Evolutionary conservation across 2,797 vertebrate species (phyloP), one percentile per base, ranked within the genome.

Genomic region (Poecilia picta): DNA sequence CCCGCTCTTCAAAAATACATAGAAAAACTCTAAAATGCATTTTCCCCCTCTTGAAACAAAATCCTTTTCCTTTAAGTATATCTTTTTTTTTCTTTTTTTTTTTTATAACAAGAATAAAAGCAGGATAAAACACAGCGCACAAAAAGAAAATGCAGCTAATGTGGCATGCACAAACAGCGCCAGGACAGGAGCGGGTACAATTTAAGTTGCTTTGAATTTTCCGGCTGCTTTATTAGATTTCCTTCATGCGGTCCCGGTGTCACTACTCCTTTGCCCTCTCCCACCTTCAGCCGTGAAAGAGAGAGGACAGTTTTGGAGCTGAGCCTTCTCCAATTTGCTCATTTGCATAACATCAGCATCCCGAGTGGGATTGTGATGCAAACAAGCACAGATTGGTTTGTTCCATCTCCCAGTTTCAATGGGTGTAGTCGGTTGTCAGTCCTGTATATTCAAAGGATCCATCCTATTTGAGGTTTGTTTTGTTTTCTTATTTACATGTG

Each of bases 261-360:
- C 92, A 89, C 86, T 85, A 81, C 91, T 91, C 90, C 88, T 78
- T 84, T 90, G 78, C 88, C 91, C 59, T 92, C 83, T 89, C 87
- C 82, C 89, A 82, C 89, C 89, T 89, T 89, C 82, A 81, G 81
- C 89, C 70, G 84, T 84, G 90, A 89, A 91, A 90, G 87, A 79
- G 88, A 91, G 88, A 90, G 89, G 93, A 92, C 86, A 85, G 91
- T 91, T 93, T 94, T 83, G 74, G 85, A 88, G 83, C 91, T 85
- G 91, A 92, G 88, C 86, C 86, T 89, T 90, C 91, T 88, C 87
- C 83, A 75, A 84, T 31, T 89, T 82, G 74, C 85, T 94, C 93
- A 96, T 96, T 96, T 95, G 93, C 95, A 96, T 96, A 94, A 95
- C 94, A 95, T 94, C 94, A 94, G 90, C 90, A 88, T 89, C 84